Evolutionary conservation across 1,140 invertebrate genomes (phyloP).

Genomic region (Vanessa tameamea): DNA sequence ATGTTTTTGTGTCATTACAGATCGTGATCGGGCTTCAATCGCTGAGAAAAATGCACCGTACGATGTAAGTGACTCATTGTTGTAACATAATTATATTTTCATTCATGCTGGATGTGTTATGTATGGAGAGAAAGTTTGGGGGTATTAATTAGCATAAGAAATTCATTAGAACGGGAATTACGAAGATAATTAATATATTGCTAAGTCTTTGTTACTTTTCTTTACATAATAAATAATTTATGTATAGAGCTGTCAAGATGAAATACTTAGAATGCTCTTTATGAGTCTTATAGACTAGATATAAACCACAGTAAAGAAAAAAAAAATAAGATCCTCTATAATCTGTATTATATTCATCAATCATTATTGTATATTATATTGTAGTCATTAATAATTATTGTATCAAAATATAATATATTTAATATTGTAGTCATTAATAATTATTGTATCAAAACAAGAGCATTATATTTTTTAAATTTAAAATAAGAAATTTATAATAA

Average conservation of each 20-base stretch:
- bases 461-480: conserved; percentile 6
- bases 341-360: conserved; percentile 3
- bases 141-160: conserved; percentile 3
- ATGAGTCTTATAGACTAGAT: neutral
- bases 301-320: too few species aligned
- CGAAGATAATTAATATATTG: neutral
- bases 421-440: conserved; percentile 27
- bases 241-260: neutral
- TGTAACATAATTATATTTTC: conserved; percentile 47
- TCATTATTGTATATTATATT: too few species aligned
- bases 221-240: conserved; percentile 6
- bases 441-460: conserved; percentile 19
- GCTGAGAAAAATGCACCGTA: conserved; percentile 76
- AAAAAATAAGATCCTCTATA: too few species aligned
- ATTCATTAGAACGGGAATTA: conserved; percentile 17
- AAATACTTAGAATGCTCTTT: neutral
- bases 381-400: conserved; percentile 25
- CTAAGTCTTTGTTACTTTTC: neutral
- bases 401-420: too few species aligned
- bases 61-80: conserved; percentile 65
- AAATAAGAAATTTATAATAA: neutral
- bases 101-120: conserved; percentile 44
- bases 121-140: conserved; percentile 47
- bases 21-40: conserved; percentile 70
- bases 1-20: conserved; percentile 63